Conservation (phyloP, 2,888 invertebrate species). For the Ectemnius cavifrons region DNA sequence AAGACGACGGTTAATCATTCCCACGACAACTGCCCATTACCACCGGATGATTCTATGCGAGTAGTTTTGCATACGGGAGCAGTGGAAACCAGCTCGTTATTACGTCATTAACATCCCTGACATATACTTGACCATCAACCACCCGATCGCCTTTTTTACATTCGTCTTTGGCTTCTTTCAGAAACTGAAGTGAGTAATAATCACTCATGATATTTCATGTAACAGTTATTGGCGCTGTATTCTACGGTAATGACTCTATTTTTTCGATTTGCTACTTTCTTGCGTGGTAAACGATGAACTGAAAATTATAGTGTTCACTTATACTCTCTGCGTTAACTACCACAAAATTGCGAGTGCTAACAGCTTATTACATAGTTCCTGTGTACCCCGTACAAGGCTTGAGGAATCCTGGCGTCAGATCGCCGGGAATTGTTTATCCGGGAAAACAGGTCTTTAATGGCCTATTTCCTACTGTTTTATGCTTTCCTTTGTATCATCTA, state of each 20-base stretch:
- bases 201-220: conserved; percentile 46
- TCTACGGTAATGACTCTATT: conserved; percentile 4
- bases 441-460: background rate
- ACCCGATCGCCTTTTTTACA: conserved; percentile 8
- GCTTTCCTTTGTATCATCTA: too few species aligned
- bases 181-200: conserved; percentile 50
- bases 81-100: conserved; percentile 54
- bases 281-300: background rate
- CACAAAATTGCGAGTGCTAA: too few species aligned
- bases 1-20: conserved; percentile 59
- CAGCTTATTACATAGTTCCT: conserved; percentile 23
- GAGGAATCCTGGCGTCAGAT: conserved; percentile 13
- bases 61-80: conserved; percentile 57
- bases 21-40: conserved; percentile 65
- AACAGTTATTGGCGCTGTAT: conserved; percentile 1
- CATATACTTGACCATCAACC: conserved; percentile 24
- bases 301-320: too few species aligned
- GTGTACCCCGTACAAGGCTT: conserved; percentile 8
- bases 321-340: too few species aligned
- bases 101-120: conserved; percentile 24
- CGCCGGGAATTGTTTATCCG: background rate
- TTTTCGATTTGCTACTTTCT: background rate
- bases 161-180: conserved; percentile 26
- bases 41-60: conserved; percentile 62
- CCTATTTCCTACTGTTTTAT: background rate